Base-by-base conservation (phyloP, 1,140 invertebrate genomes). In the Pseudomyrmex gracilis region DNA sequence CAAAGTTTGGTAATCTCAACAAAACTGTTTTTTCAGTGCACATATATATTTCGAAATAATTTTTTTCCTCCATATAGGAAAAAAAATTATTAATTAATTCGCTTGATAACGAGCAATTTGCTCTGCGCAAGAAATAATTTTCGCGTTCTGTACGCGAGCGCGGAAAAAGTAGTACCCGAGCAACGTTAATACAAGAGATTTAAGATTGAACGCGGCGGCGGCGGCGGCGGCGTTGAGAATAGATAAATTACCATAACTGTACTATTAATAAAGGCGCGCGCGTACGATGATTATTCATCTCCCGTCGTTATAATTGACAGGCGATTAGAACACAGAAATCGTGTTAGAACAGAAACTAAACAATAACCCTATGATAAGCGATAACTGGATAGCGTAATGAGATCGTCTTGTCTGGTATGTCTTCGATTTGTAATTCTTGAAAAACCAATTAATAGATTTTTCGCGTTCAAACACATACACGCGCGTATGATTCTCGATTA, bases 121-220 rank as follows among this genome's bases (percentile, higher is more conserved):
- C 7, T 34, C 43, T 22, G 43, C 73, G 20, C 61, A 22, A 51
- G 73, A 55, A 45, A 64, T 43, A 77, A 77, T 57, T 49, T 22
- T 15, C n/a, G 73, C 7, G 34, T 7, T 74, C 58, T 47, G 22
- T 47, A 55, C 24, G 49, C 34, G 49, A 17, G 34, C 34, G 34
- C 34, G 17, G 51, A 55, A 67, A 77, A 67, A 77, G 13, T 67
- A 34, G 13, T n/a, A n/a, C n/a, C n/a, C 74, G 74, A 77, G 74
- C 67, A 77, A 77, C 13, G 49, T 64, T 20, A 73, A 82, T 82
- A 82, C n/a, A n/a, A n/a, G n/a, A 82, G 49, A 9, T 49, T 53
- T 60, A 49, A 61, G 77, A 82, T 82, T 73, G 47, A 43, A 34
- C 34, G n/a, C 34, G 45, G 57, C 47, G 67, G 43, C 77, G 22